Percentiles rank a stretch among this genome's conserved stretches.
phyloP scores from a whole-genome alignment of 64 coral and sea anemone species.

The Pachyseris speciosa region DNA sequence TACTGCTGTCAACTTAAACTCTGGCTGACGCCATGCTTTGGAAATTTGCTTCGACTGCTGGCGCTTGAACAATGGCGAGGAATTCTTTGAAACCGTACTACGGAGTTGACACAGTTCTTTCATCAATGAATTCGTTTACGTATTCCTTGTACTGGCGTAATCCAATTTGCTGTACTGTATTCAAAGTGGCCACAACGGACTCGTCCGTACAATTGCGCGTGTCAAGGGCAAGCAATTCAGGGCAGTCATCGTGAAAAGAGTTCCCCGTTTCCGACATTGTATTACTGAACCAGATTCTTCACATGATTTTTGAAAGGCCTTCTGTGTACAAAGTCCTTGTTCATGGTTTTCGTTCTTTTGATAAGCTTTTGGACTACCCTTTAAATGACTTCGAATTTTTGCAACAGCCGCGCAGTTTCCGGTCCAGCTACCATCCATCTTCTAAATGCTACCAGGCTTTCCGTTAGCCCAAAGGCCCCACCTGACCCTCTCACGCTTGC shows the following conservation, averaged over 20 bases:
- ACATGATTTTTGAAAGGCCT: neutral
- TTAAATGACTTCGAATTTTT: slow-evolving; percentile 11
- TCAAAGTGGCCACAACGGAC: slow-evolving; percentile 18
- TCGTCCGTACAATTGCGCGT: slow-evolving; percentile 19
- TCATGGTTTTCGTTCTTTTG: neutral
- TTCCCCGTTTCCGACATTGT: slow-evolving; percentile 59
- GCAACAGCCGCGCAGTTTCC: neutral
- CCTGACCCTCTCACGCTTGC: slow-evolving; percentile 31
- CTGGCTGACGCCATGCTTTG: too few species aligned
- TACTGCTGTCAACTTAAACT: neutral
- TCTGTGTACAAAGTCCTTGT: neutral
- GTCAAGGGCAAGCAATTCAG: slow-evolving; percentile 46
- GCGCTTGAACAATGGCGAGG: slow-evolving; percentile 10
- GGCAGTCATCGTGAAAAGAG: slow-evolving; percentile 22
- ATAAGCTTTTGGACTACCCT: neutral
- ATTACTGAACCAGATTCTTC: neutral
- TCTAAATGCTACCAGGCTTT: slow-evolving; percentile 28
- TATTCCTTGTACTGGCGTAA: slow-evolving; percentile 19
- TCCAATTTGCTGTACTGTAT: slow-evolving; percentile 39
- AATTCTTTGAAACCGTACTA: slow-evolving; percentile 46
- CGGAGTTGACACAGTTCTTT: slow-evolving; percentile 15
- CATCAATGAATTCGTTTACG: slow-evolving; percentile 10
- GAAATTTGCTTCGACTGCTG: slow-evolving; percentile 12
- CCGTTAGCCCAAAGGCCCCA: slow-evolving; percentile 30
- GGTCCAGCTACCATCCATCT: slow-evolving; percentile 22